Conservation (phyloP, 2,113 vertebrate genomes). For the Marmota monax region DNA sequence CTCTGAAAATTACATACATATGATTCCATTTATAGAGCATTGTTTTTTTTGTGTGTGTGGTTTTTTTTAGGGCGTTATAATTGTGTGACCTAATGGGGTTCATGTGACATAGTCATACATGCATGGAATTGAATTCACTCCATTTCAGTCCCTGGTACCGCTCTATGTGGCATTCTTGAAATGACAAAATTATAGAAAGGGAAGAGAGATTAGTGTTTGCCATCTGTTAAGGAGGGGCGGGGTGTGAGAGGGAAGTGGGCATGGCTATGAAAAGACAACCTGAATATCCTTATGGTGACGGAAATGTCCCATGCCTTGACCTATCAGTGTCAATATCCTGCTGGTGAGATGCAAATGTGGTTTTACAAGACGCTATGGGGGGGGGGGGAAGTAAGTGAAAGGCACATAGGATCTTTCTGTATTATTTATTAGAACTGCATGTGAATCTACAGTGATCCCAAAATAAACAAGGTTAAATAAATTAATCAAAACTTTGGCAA, state of each 20-base stretch:
- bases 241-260: not conserved
- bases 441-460: not conserved
- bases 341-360: not conserved
- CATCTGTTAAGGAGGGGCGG: not conserved
- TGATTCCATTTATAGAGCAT: not conserved
- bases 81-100: too few species aligned
- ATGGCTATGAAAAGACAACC: not conserved
- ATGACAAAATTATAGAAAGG: not conserved
- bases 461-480: slow-evolving; percentile 19
- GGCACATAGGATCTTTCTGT: not conserved
- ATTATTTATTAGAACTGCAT: not conserved
- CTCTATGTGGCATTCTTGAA: not conserved
- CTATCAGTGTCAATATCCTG: not conserved
- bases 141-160: too few species aligned
- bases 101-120: too few species aligned
- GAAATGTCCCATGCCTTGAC: not conserved
- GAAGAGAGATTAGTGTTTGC: not conserved
- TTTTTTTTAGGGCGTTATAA: too few species aligned
- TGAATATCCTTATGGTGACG: not conserved
- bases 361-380: not conserved
- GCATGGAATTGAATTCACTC: too few species aligned
- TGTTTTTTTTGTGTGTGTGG: too few species aligned
- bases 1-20: not conserved
- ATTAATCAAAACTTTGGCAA: not conserved
- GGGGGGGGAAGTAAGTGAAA: not conserved